Evolutionary conservation across 2,888 invertebrate species (phyloP).

Genomic region (Tenthredo amoena): DNA sequence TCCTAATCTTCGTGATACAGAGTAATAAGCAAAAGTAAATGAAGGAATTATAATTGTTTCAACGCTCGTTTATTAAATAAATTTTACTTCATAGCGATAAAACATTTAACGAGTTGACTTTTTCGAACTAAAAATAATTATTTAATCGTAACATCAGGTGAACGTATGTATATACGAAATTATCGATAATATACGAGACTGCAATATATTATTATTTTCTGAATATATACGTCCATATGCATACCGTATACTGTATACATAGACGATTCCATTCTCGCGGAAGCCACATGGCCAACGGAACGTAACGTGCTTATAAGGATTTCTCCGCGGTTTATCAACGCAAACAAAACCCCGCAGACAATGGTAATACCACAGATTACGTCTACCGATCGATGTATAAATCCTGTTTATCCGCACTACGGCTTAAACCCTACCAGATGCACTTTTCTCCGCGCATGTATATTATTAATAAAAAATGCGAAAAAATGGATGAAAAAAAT

Average conservation of each 20-base stretch:
- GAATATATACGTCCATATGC: neutral
- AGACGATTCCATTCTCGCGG: slow-evolving; percentile 1
- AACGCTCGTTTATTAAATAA: neutral
- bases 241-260: neutral
- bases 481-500: too few species aligned
- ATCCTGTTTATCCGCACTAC: slow-evolving; percentile 13
- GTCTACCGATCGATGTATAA: slow-evolving; percentile 19
- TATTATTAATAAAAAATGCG: neutral
- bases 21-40: neutral
- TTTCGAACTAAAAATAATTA: neutral
- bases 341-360: slow-evolving; percentile 20
- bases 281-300: slow-evolving; percentile 25
- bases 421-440: neutral
- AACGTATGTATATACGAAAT: neutral
- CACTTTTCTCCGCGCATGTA: neutral
- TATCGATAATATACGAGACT: neutral
- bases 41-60: neutral
- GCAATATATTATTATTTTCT: neutral
- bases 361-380: slow-evolving; percentile 31
- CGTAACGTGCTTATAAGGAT: slow-evolving; percentile 40
- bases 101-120: neutral
- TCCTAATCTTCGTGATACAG: neutral
- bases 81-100: neutral
- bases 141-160: neutral
- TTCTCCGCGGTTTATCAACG: slow-evolving; percentile 28